Evolutionary conservation across 2,113 vertebrate species (phyloP).

Genomic region (Halcyon malimbica): DNA sequence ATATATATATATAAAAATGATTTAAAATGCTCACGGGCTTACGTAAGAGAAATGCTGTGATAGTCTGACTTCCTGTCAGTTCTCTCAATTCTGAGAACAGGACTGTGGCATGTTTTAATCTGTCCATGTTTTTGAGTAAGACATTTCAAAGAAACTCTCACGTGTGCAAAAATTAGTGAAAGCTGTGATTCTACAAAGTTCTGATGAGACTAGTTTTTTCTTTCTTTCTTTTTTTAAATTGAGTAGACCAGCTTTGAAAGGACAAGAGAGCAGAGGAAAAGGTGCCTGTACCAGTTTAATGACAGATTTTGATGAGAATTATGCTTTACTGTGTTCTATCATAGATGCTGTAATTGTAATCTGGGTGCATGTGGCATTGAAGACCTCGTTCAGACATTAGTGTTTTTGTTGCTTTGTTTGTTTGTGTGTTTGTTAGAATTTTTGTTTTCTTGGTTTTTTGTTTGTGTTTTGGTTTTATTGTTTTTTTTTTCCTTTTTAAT

Average conservation of each 20-base stretch:
- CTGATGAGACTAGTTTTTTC: background rate
- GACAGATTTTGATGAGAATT: background rate
- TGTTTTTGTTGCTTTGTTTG: too few species aligned
- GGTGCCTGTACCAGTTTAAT: background rate
- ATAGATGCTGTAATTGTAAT: too few species aligned
- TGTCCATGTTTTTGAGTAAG: background rate
- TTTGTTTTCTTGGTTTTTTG: too few species aligned
- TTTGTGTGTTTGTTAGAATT: too few species aligned
- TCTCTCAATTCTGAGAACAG: background rate
- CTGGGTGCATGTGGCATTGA: too few species aligned
- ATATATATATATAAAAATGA: too few species aligned
- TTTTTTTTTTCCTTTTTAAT: background rate
- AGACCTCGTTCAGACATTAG: background rate
- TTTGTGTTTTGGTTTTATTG: background rate
- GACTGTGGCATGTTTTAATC: background rate
- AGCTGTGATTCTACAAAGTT: background rate
- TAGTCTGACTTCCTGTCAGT: background rate
- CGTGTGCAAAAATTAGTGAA: background rate
- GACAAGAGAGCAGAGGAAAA: background rate
- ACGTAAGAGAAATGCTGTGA: background rate
- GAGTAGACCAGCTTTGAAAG: background rate
- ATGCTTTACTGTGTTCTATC: background rate
- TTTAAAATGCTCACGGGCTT: background rate
- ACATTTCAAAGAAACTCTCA: background rate
- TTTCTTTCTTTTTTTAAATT: background rate